A percentile compares a stretch with the other conserved stretches of the same genome.
Evolutionary conservation across 2,113 vertebrate species (phyloP).

Genomic region (Solea solea): DNA sequence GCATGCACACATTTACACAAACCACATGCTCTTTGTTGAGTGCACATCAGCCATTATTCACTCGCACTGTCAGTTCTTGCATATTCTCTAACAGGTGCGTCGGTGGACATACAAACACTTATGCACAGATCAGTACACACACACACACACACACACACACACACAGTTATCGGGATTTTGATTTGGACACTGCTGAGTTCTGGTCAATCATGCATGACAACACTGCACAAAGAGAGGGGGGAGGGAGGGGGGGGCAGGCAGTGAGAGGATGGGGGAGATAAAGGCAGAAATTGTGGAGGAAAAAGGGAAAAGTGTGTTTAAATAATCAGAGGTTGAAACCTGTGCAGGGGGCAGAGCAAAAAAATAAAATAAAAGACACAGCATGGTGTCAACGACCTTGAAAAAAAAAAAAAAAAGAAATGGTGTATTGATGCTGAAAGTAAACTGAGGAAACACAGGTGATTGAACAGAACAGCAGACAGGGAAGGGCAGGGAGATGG

Average conservation of each 20-base stretch:
- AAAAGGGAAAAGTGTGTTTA: constrained; percentile 1
- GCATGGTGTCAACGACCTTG: not conserved
- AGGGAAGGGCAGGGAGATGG: constrained; percentile 17
- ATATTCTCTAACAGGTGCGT: constrained; percentile 6
- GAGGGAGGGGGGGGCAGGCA: not conserved
- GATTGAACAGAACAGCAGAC: not conserved
- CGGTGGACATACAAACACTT: constrained; percentile 21
- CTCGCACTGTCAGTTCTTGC: constrained; percentile 18
- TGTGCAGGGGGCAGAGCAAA: not conserved
- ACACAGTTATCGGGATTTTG: constrained; percentile 19
- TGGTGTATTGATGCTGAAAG: constrained; percentile 11
- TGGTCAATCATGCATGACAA: constrained; percentile 43
- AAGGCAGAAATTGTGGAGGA: not conserved
- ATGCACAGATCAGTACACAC: constrained; percentile 28
- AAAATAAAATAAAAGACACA: not conserved
- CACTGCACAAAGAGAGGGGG: constrained; percentile 1
- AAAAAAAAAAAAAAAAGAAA: constrained; percentile 4
- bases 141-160: constrained; percentile 5
- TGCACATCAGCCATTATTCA: constrained; percentile 11
- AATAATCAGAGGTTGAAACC: constrained; percentile 1
- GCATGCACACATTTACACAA: constrained; percentile 11
- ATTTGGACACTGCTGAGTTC: constrained; percentile 39
- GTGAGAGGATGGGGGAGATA: not conserved
- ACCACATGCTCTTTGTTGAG: constrained; percentile 39
- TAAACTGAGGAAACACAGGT: constrained; percentile 7